Evolutionary conservation across 2,888 invertebrate genomes (phyloP), one percentile per base, ranked within the genome.

Genomic region (Alviniconcha strummeri): DNA sequence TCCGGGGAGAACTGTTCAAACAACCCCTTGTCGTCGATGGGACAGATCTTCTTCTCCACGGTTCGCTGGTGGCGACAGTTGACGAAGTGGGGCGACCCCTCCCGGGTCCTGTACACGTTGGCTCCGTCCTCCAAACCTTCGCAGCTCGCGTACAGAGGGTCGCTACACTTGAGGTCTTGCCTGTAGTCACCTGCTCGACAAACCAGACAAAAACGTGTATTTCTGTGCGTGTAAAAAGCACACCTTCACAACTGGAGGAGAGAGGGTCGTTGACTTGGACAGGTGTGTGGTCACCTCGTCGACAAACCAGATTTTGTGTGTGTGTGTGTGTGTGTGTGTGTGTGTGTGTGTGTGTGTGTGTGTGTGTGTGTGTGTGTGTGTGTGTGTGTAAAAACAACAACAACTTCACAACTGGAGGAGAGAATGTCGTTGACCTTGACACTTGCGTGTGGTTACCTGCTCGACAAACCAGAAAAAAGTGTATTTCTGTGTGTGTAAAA

Each of bases 61-160:
- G 87, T 89, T 80, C 91, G 81, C 13, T 90, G 89, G 5, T 83
- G 77, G 36, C 84, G 82, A 80, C 91, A 91, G 79, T 88, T 86
- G 15, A 90, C 87, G 77, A 89, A 89, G 60, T 85, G 85, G 1
- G 89, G 88, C 9, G 87, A 86, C 78, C 87, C 86, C 36, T 88
- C 87, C 71, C 87, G 84, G 52, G 87, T 87, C 4, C 88, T 88
- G 77, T 88, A 88, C 4, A 89, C 85, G 79, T 91, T 89, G n/a
- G 87, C 84, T 8, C 90, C 90, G 83, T 91, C 89, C 0, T 89
- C 84, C 5, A 88, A 83, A 9, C 88, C 88, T 6, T 87, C 84
- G 86, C 91, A 91, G 67, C 87, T 89, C 67, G 85, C 88, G 79
- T 87, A 87, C 7, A 64, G 13, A 5, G 60, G 36, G 64, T 80